Evolutionary conservation across 1,140 invertebrate species (phyloP), one percentile per base, ranked within the genome.

Genomic region (Drosophila kurseongensis): DNA sequence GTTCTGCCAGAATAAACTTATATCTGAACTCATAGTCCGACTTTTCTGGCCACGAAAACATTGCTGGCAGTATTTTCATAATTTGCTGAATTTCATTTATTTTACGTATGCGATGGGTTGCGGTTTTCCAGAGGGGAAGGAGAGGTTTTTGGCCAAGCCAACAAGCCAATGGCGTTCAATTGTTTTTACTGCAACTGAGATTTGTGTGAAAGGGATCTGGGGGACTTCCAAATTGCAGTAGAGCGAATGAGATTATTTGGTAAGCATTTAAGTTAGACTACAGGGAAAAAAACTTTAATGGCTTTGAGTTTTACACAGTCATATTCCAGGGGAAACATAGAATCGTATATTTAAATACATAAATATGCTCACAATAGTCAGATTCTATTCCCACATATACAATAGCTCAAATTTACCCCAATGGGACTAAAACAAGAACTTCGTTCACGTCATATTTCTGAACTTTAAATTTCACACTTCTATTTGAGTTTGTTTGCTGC

Each of bases 401-500:
- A 32, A 0, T 0, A 7, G 29, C 9, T 8, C 10, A 29, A 29
- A 7, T 16, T 45, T 42, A 12, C 44, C 4, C 16, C 29, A 32
- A 32, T 32, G 29, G 2, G 8, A 5, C 12, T 40, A n/a, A 40
- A 40, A 13, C 51, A 18, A 12, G 1, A 10, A 41, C 8, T 50
- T 32, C 5, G 1, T 32, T 32, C 29, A 32, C 4, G 47, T 29
- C 32, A 52, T 2, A 50, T n/a, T 38, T 9, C 8, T 23, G 6
- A 50, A 35, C 14, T 42, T 51, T 10, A 29, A 60, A 18, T 32
- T 18, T 61, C 12, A 13, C 36, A 18, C 13, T 41, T 29, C 36
- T 72, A 14, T 77, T 73, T 52, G 18, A 48, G n/a, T 75, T 45
- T 27, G 18, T 57, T 67, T 10, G 6, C 35, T 18, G 10, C 50